Conservation (phyloP, 1,140 invertebrate genomes). For the Chymomyza costata region DNA sequence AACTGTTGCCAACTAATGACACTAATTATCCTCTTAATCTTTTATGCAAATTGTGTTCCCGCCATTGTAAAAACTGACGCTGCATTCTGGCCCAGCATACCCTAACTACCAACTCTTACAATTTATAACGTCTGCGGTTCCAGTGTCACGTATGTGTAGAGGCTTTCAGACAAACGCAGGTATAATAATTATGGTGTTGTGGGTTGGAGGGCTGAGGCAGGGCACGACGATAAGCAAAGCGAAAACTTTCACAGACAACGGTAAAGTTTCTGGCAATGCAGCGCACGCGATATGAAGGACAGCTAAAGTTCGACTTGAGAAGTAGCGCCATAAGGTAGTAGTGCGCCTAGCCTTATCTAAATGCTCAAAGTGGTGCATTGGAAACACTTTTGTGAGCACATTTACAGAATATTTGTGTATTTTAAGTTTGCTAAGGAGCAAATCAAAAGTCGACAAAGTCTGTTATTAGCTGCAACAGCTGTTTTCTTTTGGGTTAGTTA, state of each 20-base stretch:
- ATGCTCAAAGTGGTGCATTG: no score
- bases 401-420: no score
- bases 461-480: no score
- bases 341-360: no score
- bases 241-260: slow-evolving; percentile 43
- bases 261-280: slow-evolving; percentile 46
- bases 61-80: slow-evolving; percentile 24
- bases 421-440: no score
- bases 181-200: no score
- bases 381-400: no score
- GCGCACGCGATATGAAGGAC: slow-evolving; percentile 61
- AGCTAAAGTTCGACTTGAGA: slow-evolving; percentile 60
- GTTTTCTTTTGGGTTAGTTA: no score
- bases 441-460: no score
- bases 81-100: not conserved
- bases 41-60: slow-evolving; percentile 59
- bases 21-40: slow-evolving; percentile 69
- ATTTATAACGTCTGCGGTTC: slow-evolving; percentile 44
- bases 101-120: not conserved
- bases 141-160: slow-evolving; percentile 56
- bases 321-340: no score
- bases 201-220: not conserved
- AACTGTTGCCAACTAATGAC: slow-evolving; percentile 51
- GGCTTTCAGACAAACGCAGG: not conserved
- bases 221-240: slow-evolving; percentile 20